Evolutionary conservation across 1,140 invertebrate genomes (phyloP), one percentile per base, ranked within the genome.

Genomic region (Goniozus legneri): DNA sequence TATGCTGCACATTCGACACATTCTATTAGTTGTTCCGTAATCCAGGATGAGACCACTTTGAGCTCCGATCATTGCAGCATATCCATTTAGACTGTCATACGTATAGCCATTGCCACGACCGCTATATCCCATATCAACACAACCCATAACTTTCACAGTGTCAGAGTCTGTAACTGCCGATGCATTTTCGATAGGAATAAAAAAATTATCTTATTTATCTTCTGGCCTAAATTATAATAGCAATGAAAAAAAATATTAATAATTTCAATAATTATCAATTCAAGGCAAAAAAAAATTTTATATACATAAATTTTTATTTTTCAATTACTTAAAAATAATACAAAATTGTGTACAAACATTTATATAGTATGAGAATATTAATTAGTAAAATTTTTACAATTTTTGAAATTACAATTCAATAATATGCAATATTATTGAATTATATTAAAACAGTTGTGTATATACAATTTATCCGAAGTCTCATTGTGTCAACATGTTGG

Each of bases 11-110:
- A 31, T 42, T 16, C 27, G 10, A 32, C 27, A 42, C 13, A 31
- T 42, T 31, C 40, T 18, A 32, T 42, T 42, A n/a, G 3, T 15
- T 14, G 40, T 42, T 18, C 30, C 21, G 18, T 42, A 42, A 3
- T 13, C 4, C 8, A 42, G 13, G 3, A 42, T 27, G 8, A 19
- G 15, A 31, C 20, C 20, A 12, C 2, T 7, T 13, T 19, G 20
- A 16, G 24, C 6, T 7, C 36, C 36, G 7, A 38, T 38, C 7
- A 38, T 8, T 12, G 36, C 36, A 4, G 36, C 12, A 20, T 8
- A 20, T 3, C 36, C 36, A 12, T 8, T 12, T 18, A 38, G 20
- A 13, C 36, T 38, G 31, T 42, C 40, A 18, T 42, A 42, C 3
- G 22, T 42, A 12, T 19, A 19, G 12, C 40, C 22, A 8, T 22